Conservation (phyloP, 2,797 vertebrate species). For the Darevskia nairensis region DNA sequence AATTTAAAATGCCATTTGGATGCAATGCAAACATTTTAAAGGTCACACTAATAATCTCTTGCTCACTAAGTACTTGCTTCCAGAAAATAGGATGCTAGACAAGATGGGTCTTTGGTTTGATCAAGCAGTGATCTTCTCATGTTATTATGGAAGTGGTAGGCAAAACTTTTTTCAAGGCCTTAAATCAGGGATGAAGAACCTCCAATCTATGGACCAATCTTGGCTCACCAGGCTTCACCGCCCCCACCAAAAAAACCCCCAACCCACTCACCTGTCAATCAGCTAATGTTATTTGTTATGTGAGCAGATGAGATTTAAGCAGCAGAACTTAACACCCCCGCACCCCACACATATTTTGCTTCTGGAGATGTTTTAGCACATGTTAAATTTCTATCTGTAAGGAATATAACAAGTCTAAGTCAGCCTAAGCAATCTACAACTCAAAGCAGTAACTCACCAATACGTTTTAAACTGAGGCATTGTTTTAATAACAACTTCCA, state of each 20-base stretch:
- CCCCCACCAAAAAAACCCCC: too few relatives aligned
- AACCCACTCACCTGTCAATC: too few relatives aligned
- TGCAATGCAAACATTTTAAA: neutral
- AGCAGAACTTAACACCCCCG: neutral
- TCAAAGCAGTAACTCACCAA: constrained; percentile 52
- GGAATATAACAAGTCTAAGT: constrained; percentile 20
- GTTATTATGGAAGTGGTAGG: neutral
- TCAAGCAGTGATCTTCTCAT: neutral
- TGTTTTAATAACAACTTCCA: constrained; percentile 49
- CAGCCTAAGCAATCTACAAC: constrained; percentile 40
- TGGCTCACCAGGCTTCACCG: too few relatives aligned
- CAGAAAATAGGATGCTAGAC: neutral
- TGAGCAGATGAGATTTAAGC: too few relatives aligned
- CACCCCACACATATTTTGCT: neutral
- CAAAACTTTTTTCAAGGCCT: neutral
- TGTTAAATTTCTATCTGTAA: constrained; percentile 7
- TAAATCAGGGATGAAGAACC: neutral
- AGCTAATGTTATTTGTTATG: too few relatives aligned
- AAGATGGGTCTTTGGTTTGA: neutral
- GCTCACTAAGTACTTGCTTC: neutral
- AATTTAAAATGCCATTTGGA: neutral
- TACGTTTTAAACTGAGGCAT: constrained; percentile 49
- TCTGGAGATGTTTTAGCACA: neutral
- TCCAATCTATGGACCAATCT: too few relatives aligned
- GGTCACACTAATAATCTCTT: neutral